Base-by-base conservation (phyloP, 2,797 vertebrate species). In the Arvicola amphibius region DNA sequence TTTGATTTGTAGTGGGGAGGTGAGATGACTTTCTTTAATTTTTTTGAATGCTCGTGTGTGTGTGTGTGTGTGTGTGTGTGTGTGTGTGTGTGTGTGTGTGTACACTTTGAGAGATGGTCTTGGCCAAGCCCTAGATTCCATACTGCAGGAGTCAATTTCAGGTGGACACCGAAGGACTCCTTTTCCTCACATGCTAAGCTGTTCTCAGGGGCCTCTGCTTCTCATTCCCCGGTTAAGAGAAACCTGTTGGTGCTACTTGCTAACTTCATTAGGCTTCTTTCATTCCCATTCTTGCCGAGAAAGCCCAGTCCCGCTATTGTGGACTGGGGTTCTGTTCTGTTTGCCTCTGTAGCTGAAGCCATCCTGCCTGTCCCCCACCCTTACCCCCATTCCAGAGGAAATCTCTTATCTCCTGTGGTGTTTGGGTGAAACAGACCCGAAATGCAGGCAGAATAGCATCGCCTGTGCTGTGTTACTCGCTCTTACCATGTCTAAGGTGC, bases 171-270 rank as follows among this genome's bases (percentile, higher is more conserved):
- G 9, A 77, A 34, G 67, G 79, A 91, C 76, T 94, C 92, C 40
- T 84, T 69, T 87, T 86, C 27, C 46, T 87, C 13, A 27, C 25
- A 76, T 13, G 88, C 13, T 94, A 43, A 56, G 6, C 86, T 73
- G 59, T 94, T 86, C n/a, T 61, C 32, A 0, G 80, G 84, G 90
- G 51, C 69, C 48, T 86, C 48, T 59, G 6, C 37, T 69, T 87
- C 12, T 25, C 69, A 32, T 67, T 94, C n/a, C 29, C 37, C 34
- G 92, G 78, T 2, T 88, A 91, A 65, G 83, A 76, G 95, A 95
- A 96, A 97, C 97, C 97, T 98, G 97, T 97, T 97, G 97, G 94
- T 95, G 14, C 51, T 73, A 65, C 51, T 92, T 76, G 84, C 79
- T 51, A 48, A 96, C 92, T 97, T 96, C 89, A 40, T 92, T 81